These are phyloP conservation scores for Saccopteryx bilineata DNA, from an alignment of 2,113 vertebrate genomes.

Conservation along the genomic window DNA sequence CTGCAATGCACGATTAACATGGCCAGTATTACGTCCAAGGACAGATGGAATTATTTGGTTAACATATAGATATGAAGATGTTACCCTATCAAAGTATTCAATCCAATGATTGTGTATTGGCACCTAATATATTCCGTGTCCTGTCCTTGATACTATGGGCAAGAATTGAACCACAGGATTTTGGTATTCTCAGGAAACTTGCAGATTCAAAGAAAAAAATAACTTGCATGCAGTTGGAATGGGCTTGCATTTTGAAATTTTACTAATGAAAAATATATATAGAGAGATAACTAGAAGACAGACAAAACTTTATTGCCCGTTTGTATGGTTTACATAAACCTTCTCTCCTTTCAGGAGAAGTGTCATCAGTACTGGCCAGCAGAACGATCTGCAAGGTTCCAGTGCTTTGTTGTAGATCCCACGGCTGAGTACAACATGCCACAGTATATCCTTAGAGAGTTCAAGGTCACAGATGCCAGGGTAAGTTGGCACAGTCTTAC, in stretches of 20 bases:
- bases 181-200: not conserved
- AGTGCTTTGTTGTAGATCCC: slow-evolving; percentile 99
- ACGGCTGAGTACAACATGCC: slow-evolving; percentile 99
- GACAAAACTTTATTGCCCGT: not conserved
- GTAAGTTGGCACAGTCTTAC: slow-evolving; percentile 88
- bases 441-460: slow-evolving; percentile 98
- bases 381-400: slow-evolving; percentile 98
- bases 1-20: not conserved
- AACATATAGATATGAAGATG: not conserved
- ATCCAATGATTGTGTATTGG: not conserved
- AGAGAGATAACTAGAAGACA: not conserved
- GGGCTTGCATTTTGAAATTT: slow-evolving; percentile 28
- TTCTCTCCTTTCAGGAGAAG: slow-evolving; percentile 93
- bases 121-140: not conserved
- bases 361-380: slow-evolving; percentile 99
- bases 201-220: not conserved
- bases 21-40: not conserved
- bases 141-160: not conserved
- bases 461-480: slow-evolving; percentile 99
- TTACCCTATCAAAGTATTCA: not conserved
- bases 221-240: not conserved
- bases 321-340: not conserved
- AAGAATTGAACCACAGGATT: not conserved
- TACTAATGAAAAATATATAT: not conserved
- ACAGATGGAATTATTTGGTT: slow-evolving; percentile 1